phyloP scores from a whole-genome alignment of 2,797 vertebrate genomes.

The Falco rusticolus region DNA sequence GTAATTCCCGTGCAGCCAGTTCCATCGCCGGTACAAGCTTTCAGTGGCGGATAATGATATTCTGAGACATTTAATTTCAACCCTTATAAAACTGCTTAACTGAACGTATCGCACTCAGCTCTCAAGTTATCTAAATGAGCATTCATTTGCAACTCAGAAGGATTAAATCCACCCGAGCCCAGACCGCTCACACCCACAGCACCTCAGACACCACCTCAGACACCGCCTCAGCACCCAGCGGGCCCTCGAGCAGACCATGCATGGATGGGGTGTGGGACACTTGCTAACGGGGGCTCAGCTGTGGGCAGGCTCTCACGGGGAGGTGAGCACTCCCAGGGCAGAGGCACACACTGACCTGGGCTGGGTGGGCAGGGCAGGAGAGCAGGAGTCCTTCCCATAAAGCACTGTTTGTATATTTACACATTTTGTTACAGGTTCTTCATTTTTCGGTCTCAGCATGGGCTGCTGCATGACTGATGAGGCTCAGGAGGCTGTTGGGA shows the following conservation, averaged over 20 bases:
- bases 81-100: not conserved
- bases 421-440: not conserved
- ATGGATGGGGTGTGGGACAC: not conserved
- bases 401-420: not conserved
- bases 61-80: not conserved
- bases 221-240: no score
- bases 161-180: not conserved
- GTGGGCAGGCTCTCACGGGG: not conserved
- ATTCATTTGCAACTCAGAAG: not conserved
- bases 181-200: not conserved
- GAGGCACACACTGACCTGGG: accelerated
- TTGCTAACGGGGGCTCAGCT: not conserved
- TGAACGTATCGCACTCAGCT: not conserved
- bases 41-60: not conserved
- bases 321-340: not conserved
- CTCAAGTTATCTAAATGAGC: not conserved
- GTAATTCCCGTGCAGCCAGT: not conserved
- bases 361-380: not conserved
- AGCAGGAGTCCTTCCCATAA: not conserved
- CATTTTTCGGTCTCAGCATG: not conserved
- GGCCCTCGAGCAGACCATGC: not conserved
- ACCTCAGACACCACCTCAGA: no score
- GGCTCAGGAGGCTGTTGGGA: not conserved
- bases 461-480: constrained; percentile 26
- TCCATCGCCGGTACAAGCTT: not conserved